A percentile compares a stretch with the other conserved stretches of the same genome.
Evolutionary conservation across 2,888 invertebrate species (phyloP).

Genomic region (Dione vanillae): DNA sequence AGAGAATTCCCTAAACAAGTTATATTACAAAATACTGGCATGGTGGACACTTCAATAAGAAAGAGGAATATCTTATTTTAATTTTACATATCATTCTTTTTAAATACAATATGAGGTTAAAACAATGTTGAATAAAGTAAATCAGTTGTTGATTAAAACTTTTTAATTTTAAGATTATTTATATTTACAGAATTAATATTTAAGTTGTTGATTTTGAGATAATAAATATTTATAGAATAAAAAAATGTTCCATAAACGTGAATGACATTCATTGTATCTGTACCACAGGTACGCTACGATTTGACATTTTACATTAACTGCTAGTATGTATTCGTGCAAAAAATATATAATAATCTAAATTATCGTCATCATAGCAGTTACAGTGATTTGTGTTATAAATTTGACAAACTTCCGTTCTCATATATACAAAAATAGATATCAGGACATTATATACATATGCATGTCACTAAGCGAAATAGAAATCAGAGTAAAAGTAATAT

Average conservation of each 20-base stretch:
- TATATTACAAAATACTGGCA: slow-evolving; percentile 26
- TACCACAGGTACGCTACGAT: not conserved
- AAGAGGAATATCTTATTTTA: not conserved
- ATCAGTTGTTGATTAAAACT: not conserved
- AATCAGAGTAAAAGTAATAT: too few relatives aligned
- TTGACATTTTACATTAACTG: not conserved
- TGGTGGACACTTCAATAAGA: slow-evolving; percentile 21
- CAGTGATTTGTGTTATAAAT: slow-evolving; percentile 11
- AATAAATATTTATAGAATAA: too few relatives aligned
- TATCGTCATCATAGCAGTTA: slow-evolving; percentile 4
- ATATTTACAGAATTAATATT: too few relatives aligned
- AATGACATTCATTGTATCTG: too few relatives aligned
- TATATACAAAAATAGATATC: slow-evolving; percentile 3
- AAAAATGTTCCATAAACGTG: too few relatives aligned
- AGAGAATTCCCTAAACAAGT: slow-evolving; percentile 37
- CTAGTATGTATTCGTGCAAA: not conserved
- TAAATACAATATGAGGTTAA: not conserved
- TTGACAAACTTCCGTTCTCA: slow-evolving; percentile 15
- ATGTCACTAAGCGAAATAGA: not conserved
- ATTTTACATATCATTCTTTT: not conserved
- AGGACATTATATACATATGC: not conserved
- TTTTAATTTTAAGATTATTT: not conserved
- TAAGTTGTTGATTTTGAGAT: too few relatives aligned
- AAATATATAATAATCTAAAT: slow-evolving; percentile 11
- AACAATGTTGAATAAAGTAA: not conserved